Base-by-base conservation (phyloP, 2,797 vertebrate species). In the Enteromius trimaculatus region DNA sequence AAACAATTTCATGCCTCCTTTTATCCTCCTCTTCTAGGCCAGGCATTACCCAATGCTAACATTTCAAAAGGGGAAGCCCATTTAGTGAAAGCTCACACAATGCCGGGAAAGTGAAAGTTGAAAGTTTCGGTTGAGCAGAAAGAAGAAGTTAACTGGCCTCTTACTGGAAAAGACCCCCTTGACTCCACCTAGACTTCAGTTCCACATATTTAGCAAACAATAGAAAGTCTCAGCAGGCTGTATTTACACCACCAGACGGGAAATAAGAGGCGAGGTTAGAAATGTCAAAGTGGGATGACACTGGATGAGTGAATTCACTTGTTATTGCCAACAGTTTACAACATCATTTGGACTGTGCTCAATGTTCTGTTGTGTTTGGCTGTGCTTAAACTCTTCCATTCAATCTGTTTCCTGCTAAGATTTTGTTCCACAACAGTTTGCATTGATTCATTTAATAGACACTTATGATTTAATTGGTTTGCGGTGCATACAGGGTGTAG, bases 81-180 rank as follows among this genome's bases (percentile, higher is more conserved):
- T 64, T 85, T 70, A 85, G 77, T 85, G 58, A 86, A 85, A 77
- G 62, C 17, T n/a, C 34, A 84, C 77, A 47, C 78, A 47, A 34
- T 83, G 87, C 87, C 91, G 78, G 87, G 84, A 92, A 92, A 93
- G 89, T 90, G 87, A 93, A 90, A 91, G 84, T 79, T 76, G 78
- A 82, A 72, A 31, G 88, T 84, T 90, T 80, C 81, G 58, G 64
- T 90, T 93, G 19, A 29, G 44, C 76, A 90, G 90, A 95, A 94
- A 92, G 90, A 91, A 93, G 94, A 94, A 94, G 88, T 88, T 23
- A 37, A 23, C 29, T 7, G 53, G 29, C 42, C 62, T 47, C 44
- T 94, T 91, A 91, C 90, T 88, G 90, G 91, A 92, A 94, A 88
- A 75, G 87, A 34, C 87, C 88, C 84, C 79, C 83, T 81, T 74